Evolutionary conservation across 2,113 vertebrate species (phyloP), one percentile per base, ranked within the genome.

Genomic region (Raja brachyura): DNA sequence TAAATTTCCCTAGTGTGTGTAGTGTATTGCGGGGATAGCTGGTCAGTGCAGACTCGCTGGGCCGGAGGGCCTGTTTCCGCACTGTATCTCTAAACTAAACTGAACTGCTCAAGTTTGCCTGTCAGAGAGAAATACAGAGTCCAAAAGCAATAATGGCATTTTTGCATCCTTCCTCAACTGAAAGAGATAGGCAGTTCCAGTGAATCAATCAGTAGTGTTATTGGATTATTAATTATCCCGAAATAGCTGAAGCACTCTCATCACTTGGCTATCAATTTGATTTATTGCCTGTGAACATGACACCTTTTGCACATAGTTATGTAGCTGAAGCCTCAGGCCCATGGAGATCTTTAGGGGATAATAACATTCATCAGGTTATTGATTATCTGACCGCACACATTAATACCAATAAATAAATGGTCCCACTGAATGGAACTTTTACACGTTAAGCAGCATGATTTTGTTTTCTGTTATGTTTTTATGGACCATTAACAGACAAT

Each of bases 191-290:
- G 20, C 61, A 90, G 18, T 18, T 70, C n/a, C 16, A 90, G 20
- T 70, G n/a, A 70, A 68, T 90, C 63, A 90, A 16, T 90, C 61
- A 39, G 86, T 68, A 70, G 39, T 39, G 14, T 70, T 39, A 90
- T 39, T 70, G 63, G 61, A 70, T 90, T 90, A 90, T 90, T 90
- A 90, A 90, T 90, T 68, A 68, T 70, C 39, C 68, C 68, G 86
- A 48, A 90, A 90, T 90, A 20, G 63, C 63, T 70, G 16, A 70
- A 66, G 86, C 33, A 48, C 31, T 90, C 86, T 90, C 66, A 70
- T 70, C 66, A 66, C 86, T 33, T 90, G 9, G n/a, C 59, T 70
- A 68, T 39, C 59, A 90, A 68, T 39, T 61, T 90, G 66, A 90
- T 90, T 90, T 70, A 33, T 90, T 39, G 31, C 33, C 68, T 39